Evolutionary conservation across 2,113 vertebrate species (phyloP).

Genomic region (Micronycteris hirsuta): DNA sequence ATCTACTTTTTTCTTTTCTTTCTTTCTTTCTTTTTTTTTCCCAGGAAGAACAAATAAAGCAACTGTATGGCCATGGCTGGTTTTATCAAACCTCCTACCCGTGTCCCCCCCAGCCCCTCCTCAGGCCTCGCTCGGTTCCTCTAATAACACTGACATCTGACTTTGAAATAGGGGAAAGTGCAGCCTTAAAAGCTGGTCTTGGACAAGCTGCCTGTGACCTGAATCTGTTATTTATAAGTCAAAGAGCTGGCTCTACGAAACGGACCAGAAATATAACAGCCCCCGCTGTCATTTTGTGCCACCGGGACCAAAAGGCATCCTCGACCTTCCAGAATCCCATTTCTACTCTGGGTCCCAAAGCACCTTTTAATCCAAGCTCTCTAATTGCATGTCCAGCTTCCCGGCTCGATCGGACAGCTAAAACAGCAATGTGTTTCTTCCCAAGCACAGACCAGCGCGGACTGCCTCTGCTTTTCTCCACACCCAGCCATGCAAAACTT

Average conservation of each 20-base stretch:
- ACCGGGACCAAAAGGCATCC: slow-evolving; percentile 69
- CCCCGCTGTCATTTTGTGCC: slow-evolving; percentile 74
- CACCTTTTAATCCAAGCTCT: slow-evolving; percentile 70
- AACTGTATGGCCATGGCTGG: neutral
- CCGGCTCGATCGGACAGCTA: slow-evolving; percentile 69
- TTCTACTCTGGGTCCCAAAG: slow-evolving; percentile 73
- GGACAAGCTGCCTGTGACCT: slow-evolving; percentile 79
- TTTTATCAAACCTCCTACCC: slow-evolving; percentile 51
- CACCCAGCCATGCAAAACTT: slow-evolving; percentile 73
- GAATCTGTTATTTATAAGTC: slow-evolving; percentile 84
- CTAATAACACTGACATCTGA: slow-evolving; percentile 73
- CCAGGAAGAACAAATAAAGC: slow-evolving; percentile 57
- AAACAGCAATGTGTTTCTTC: slow-evolving; percentile 74
- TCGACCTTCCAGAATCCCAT: slow-evolving; percentile 74
- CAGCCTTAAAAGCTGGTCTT: slow-evolving; percentile 76
- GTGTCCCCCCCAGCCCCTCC: slow-evolving; percentile 12
- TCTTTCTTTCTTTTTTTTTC: neutral
- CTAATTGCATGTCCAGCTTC: slow-evolving; percentile 70
- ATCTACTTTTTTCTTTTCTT: slow-evolving; percentile 21
- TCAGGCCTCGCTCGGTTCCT: slow-evolving; percentile 44
- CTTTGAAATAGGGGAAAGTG: slow-evolving; percentile 76
- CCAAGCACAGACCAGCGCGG: slow-evolving; percentile 53
- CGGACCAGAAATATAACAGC: slow-evolving; percentile 75
- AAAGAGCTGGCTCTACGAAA: slow-evolving; percentile 71
- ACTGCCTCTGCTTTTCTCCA: slow-evolving; percentile 71